Base-by-base conservation (phyloP, 2,797 vertebrate species). In the Danio jaintianensis region DNA sequence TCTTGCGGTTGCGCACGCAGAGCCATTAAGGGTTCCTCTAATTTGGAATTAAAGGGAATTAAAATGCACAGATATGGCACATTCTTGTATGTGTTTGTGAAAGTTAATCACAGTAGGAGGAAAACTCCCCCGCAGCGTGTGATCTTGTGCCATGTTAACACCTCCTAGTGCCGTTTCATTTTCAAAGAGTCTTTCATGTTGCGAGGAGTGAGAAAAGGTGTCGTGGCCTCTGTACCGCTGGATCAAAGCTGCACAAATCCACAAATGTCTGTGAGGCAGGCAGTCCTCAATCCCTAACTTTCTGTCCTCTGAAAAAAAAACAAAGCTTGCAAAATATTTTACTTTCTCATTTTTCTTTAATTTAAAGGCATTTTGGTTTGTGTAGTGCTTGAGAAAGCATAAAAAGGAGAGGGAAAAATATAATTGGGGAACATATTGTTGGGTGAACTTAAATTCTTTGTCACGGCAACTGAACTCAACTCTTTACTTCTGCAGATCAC, bases 221-320 rank as follows among this genome's bases (percentile, higher is more conserved):
- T 80, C 75, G 11, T 70, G 72, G 43, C 79, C 68, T 82, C 62
- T 83, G 53, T 63, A 75, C 81, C n/a, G 7, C 4, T 13, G 70
- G 83, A 85, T 85, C 84, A 85, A 87, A 85, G 85, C 59, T 9
- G 22, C 70, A 79, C 79, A 71, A 40, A 43, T 70, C 64, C 50
- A 76, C 64, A 61, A 68, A 75, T 62, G 15, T 68, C 75, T 83
- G 48, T 50, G 73, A 48, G 58, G 59, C 52, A 82, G 75, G 40
- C 66, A 68, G 42, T 75, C 75, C 12, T 55, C 66, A 47, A 11
- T 42, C 75, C 42, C 42, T 58, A n/a, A 20, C 59, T 38, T 29
- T 18, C 40, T 55, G 29, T 59, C 29, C 42, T 1, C 0, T 11
- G 16, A 38, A 29, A 59, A 75, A 47, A 66, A 20, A 15, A 73